Evolutionary conservation across 2,113 vertebrate genomes (phyloP), one percentile per base, ranked within the genome.

Genomic region (Misgurnus mizolepis): DNA sequence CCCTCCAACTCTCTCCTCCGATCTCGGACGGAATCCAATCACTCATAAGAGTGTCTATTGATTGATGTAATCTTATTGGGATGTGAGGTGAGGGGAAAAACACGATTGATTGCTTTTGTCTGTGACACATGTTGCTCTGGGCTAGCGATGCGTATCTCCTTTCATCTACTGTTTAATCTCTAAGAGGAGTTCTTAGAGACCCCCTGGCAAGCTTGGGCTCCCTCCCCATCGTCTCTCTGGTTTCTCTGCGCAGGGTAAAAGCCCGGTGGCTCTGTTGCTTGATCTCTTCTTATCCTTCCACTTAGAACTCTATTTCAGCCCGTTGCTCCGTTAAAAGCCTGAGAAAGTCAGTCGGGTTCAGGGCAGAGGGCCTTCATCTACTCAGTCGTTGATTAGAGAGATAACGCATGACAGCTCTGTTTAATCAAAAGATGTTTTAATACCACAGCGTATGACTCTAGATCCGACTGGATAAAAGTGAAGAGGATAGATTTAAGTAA

Each of bases 11-110:
- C 82, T 78, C 15, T 27, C 50, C 87, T 87, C 86, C 83, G 79
- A 83, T 83, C 87, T 87, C 85, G 87, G 90, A 90, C 92, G 88
- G 88, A 94, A 89, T 93, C 93, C 91, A 93, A 91, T 93, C 89
- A 92, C 86, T 94, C 92, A 91, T 94, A 95, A 92, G 89, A 91
- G 88, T 88, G 86, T 70, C 87, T 94, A 95, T 84, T 94, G 94
- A 96, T 90, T 93, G 90, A 93, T 93, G 88, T 91, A 93, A 94
- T 95, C 94, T 94, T 90, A 92, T 91, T 94, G 89, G 92, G 89
- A 91, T 87, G 84, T 85, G 86, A 92, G 87, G 88, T 80, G 84
- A 81, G 77, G 81, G 88, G 86, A 85, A 88, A 86, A 88, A 89
- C 84, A 68, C 82, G 83, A 95, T 88, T 91, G 91, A 94, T 94